Evolutionary conservation across 2,888 invertebrate genomes (phyloP), one percentile per base, ranked within the genome.

Genomic region (Acleris laterana): DNA sequence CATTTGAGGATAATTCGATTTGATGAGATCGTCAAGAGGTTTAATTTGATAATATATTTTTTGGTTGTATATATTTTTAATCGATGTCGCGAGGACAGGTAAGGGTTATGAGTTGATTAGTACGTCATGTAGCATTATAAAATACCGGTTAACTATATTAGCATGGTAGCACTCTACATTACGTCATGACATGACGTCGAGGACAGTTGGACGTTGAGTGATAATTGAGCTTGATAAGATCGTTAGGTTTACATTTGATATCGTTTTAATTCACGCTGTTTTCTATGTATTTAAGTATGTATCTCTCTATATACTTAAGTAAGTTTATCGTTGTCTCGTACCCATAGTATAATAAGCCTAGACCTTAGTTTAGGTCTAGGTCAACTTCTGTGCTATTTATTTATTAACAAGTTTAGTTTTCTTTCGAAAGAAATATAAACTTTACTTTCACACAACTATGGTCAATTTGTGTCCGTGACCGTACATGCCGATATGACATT

Each of bases 141-240:
- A 84, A 85, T 82, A 85, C 85, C 76, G 82, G 81, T 85, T 85
- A 84, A 87, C 86, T 86, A 84, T 83, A 84, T 83, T 81, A 77
- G 75, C 75, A 71, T 74, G 57, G 50, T 56, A 56, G 64, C 53
- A 56, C 66, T 62, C 61, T 62, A 25, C 46, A 57, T 61, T 56
- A 62, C 51, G 59, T 60, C 64, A 48, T 62, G 66, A 62, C 64
- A 48, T 62, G 66, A 62, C 66, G 61, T 66, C 48, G 38, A 56
- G 57, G n/a, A 19, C 59, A 32, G 5, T 53, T 51, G 9, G 32
- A 42, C 48, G 61, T 61, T 57, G 48, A 52, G 57, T 62, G 66
- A 51, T 65, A 66, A 66, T 66, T 62, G 66, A 61, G n/a, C n/a
- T n/a, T n/a, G 61, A 66, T 66, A 51, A 52, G 51, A 46, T 65